Base-by-base conservation (phyloP, 2,888 invertebrate species). In the Polydesmus complanatus region DNA sequence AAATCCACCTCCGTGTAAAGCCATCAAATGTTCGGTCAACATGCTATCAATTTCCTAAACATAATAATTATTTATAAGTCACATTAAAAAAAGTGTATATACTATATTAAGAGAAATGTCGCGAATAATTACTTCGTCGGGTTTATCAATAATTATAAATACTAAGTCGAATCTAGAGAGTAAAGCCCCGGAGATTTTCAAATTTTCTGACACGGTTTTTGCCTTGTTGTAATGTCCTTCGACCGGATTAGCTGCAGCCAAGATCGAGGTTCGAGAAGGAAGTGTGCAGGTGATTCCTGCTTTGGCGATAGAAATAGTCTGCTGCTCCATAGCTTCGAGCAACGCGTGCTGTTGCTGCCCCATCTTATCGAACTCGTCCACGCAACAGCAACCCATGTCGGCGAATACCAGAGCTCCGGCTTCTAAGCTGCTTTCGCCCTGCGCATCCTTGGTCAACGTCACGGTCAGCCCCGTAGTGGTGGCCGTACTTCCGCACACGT, bases 341-440 rank as follows among this genome's bases (percentile, higher is more conserved):
- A 96, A 77, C 61, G 88, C 85, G 79, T 85, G 72, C 70, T 83
- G 81, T 70, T 88, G 86, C 18, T 76, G 75, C 2, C 80, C 78
- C 83, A 90, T 88, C 79, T 95, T 95, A 73, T 96, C 96, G 69
- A 96, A 88, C 75, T 96, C 95, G 73, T 96, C 96, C 54, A 96
- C 88, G 68, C 92, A 91, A 72, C 94, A 96, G 64, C 85, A 85
- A 0, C 95, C 95, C 68, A 82, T 83, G 72, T 90, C 88, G 21
- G 93, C 87, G 59, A 90, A 76, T 59, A 93, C 86, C 37, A 92
- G 73, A 5, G 89, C 89, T 1, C 91, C 95, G 0, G 93, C 91
- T 74, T 93, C 92, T 57, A 93, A 76, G 76, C 83, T 88, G 72
- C 86, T 91, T 1, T 70, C 68, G n/a, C 63, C 49, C 8, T 61